Conservation (phyloP, 2,888 invertebrate genomes). For the Papilio protenor region DNA sequence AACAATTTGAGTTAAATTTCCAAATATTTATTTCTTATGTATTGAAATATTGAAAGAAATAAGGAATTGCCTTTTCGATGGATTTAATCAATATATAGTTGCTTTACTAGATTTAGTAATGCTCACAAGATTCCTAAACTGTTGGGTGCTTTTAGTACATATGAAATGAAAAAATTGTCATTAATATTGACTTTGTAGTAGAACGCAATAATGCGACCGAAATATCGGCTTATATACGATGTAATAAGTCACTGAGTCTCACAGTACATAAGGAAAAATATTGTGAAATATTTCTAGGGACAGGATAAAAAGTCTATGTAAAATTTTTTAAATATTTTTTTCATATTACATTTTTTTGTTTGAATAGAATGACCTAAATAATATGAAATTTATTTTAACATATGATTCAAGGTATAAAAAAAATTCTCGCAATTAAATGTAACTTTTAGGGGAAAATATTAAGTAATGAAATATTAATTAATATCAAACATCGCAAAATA, state of each 20-base stretch:
- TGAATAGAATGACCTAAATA: background rate
- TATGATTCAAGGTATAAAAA: background rate
- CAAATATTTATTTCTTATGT: background rate
- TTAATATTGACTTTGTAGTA: conserved; percentile 13
- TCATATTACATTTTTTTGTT: background rate
- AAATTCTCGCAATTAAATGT: background rate
- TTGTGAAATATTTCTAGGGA: background rate
- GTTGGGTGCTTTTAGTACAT: conserved; percentile 40
- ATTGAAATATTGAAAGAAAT: background rate
- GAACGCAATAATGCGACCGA: background rate
- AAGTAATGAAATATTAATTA: background rate
- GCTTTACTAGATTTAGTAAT: conserved; percentile 14
- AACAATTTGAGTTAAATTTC: background rate
- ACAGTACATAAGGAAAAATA: background rate
- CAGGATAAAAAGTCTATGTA: background rate
- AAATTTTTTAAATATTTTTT: background rate
- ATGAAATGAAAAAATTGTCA: conserved; percentile 19
- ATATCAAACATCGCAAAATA: background rate
- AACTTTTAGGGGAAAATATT: background rate
- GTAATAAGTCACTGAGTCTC: conserved; percentile 26
- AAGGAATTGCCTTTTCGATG: conserved; percentile 25
- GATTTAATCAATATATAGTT: conserved; percentile 9
- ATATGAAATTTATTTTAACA: background rate
- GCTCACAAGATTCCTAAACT: conserved; percentile 39
- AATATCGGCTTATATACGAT: conserved; percentile 31